Evolutionary conservation across 2,797 vertebrate genomes (phyloP).

Genomic region (Hipposideros larvatus): DNA sequence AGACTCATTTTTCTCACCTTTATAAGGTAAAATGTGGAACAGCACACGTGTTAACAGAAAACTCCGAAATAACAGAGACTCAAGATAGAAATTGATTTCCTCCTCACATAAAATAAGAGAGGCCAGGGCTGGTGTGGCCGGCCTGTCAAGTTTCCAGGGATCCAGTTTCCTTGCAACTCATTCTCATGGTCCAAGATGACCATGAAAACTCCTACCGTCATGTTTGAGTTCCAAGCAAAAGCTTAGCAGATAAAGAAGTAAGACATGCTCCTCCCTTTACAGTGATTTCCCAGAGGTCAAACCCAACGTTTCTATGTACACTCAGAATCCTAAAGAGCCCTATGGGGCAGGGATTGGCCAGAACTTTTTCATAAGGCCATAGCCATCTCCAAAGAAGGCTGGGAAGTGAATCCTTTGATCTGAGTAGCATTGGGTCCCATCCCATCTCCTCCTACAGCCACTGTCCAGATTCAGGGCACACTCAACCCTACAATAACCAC

Average conservation of each 20-base stretch:
- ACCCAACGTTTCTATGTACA: not conserved
- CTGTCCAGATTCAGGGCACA: not conserved
- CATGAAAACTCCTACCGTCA: not conserved
- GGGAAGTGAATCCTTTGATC: slow-evolving; percentile 14
- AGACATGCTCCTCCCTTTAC: not conserved
- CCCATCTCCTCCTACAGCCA: not conserved
- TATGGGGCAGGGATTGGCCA: not conserved
- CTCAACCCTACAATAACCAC: not conserved
- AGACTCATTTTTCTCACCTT: slow-evolving; percentile 22
- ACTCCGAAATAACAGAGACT: not conserved
- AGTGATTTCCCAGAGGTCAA: slow-evolving; percentile 21
- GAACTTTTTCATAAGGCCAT: not conserved
- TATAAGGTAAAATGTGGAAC: slow-evolving; percentile 28
- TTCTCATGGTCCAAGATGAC: not conserved
- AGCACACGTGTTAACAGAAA: slow-evolving; percentile 27
- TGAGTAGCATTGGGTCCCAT: not conserved
- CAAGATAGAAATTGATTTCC: not conserved
- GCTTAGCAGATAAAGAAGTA: not conserved
- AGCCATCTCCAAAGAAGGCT: not conserved
- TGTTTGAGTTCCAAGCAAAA: not conserved
- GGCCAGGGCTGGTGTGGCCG: not conserved
- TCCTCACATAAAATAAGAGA: not conserved
- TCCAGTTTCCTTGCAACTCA: slow-evolving; percentile 12
- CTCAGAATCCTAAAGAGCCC: not conserved
- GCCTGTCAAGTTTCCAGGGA: not conserved